A percentile compares a stretch with the other conserved stretches of the same genome.
phyloP scores from a whole-genome alignment of 2,888 invertebrate species.

The Macaria notata region DNA sequence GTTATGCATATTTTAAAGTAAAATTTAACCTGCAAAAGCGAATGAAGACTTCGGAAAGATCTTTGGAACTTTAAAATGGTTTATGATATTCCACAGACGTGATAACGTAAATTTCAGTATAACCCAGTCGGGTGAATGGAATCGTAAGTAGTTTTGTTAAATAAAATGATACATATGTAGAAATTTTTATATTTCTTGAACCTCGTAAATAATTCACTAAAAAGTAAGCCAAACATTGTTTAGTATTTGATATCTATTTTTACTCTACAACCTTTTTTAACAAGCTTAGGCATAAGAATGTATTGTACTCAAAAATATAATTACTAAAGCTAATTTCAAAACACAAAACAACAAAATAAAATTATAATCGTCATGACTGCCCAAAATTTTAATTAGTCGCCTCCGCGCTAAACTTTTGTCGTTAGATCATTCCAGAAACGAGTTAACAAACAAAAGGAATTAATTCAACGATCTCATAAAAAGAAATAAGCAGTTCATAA shows the following conservation, averaged over 20 bases:
- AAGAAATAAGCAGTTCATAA: constrained; percentile 81
- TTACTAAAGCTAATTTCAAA: too few species aligned
- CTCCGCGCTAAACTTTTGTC: constrained; percentile 42
- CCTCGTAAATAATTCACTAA: too few species aligned
- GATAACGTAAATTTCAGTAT: constrained; percentile 58
- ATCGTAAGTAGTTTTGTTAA: constrained; percentile 35
- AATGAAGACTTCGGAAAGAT: constrained; percentile 68
- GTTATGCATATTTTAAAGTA: constrained; percentile 82
- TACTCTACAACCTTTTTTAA: background rate
- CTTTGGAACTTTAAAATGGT: constrained; percentile 71
- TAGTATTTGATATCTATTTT: too few species aligned
- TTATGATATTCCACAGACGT: constrained; percentile 68
- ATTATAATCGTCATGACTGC: background rate
- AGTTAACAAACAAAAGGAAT: constrained; percentile 78
- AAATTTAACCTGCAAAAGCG: constrained; percentile 61
- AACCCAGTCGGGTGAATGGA: constrained; percentile 47
- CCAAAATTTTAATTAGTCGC: constrained; percentile 30
- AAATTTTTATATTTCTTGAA: too few species aligned
- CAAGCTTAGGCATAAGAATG: background rate
- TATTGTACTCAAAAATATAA: background rate
- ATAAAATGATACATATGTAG: background rate
- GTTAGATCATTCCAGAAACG: constrained; percentile 49
- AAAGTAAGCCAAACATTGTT: too few species aligned
- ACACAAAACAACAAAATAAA: background rate
- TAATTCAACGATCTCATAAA: constrained; percentile 79